Evolutionary conservation across 2,797 vertebrate genomes (phyloP), one percentile per base, ranked within the genome.

Genomic region (Melanotaenia boesemani): DNA sequence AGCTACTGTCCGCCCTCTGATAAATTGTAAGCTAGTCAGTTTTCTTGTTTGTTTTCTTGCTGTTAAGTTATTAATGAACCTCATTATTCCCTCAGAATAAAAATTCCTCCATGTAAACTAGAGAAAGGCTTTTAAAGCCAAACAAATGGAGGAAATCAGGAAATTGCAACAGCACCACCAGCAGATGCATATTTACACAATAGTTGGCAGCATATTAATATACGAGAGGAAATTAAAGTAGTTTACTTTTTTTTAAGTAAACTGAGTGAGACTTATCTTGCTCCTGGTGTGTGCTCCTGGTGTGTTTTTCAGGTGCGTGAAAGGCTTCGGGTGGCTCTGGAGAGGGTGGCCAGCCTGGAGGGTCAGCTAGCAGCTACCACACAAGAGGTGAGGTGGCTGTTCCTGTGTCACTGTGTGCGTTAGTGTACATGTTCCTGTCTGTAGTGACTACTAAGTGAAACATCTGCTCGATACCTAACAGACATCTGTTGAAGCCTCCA

Each of bases 321-420:
- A 86, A 95, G 97, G 70, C 92, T 99, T 74, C 95, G 97, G 74
- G 96, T 97, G 63, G 95, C 97, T 34, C 91, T 99, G 66, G 97
- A 99, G 90, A 93, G 97, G 78, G 97, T 99, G 62, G 92, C 96
- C 48, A 96, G 96, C 60, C 87, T 99, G 90, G 97, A 99, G 88
- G 97, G 96, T 85, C 96, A 99, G 87, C 92, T 99, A 0, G 87
- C 96, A 41, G 74, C 94, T 18, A 95, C 95, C 74, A 96, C 96
- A 70, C 96, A 97, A 84, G 97, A 99, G 97, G 97, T 98, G 83
- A 83, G 91, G 4, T 26, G 41, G 48, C 54, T 30, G 5, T 52
- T 9, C 70, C 24, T 56, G 50, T 57, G 26, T 39, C n/a, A 22
- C 62, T 12, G 13, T 56, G 32, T 63, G 30, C 44, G 3, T 36